Conservation (phyloP, 2,113 vertebrate species). For the Vulpes lagopus region DNA sequence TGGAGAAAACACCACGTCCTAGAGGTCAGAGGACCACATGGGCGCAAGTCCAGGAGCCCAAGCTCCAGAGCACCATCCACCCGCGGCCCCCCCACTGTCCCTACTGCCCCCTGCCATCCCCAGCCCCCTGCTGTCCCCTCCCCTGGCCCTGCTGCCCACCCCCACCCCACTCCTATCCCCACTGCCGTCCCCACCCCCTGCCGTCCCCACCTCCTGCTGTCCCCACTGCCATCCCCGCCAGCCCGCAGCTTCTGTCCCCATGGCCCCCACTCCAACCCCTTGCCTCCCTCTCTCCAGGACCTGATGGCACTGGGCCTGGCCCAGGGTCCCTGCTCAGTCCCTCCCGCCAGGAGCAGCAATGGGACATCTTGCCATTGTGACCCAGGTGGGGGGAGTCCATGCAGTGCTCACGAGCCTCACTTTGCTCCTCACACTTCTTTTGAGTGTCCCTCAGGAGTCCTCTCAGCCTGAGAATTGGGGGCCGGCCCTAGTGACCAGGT, state of each 20-base stretch:
- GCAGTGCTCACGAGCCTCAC: neutral
- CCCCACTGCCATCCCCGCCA: neutral
- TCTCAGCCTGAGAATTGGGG: neutral
- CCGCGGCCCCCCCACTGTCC: neutral
- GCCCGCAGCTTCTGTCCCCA: neutral
- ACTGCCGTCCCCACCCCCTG: too few relatives aligned
- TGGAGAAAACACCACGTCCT: neutral
- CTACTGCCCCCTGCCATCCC: fast-evolving
- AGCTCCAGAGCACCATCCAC: too few relatives aligned
- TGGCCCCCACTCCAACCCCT: neutral
- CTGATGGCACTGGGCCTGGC: neutral
- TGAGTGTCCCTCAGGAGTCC: neutral
- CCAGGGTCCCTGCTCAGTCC: too few relatives aligned
- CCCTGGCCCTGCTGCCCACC: neutral
- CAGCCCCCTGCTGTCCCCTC: neutral
- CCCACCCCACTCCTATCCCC: neutral
- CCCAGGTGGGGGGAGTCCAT: neutral
- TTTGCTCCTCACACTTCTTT: neutral
- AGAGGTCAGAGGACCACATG: neutral
- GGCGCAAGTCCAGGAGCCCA: too few relatives aligned
- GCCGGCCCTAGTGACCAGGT: neutral
- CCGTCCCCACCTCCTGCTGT: neutral
- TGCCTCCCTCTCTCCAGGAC: neutral
- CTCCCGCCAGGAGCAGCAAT: too few relatives aligned
- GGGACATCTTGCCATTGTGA: too few relatives aligned